Conservation (phyloP, 1,140 invertebrate species). For the Megathymus violae region DNA sequence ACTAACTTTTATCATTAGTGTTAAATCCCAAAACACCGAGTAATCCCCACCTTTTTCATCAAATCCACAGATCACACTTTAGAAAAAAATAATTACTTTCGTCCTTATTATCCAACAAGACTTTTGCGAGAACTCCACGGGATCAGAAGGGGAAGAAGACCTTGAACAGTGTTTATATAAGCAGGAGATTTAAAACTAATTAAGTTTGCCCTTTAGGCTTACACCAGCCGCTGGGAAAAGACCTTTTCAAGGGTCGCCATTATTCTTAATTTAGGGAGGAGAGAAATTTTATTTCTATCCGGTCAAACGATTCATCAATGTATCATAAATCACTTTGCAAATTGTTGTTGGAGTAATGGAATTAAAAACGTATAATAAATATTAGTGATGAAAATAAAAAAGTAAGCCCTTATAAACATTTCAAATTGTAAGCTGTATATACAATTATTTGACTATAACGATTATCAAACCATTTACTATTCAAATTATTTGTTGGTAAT, state of each 20-base stretch:
- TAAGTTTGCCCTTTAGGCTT: constrained; percentile 31
- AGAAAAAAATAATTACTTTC: constrained; percentile 2
- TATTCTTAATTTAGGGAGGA: constrained; percentile 27
- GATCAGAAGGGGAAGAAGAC: not conserved
- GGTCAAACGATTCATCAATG: constrained; percentile 23
- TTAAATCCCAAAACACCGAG: not conserved
- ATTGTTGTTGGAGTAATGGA: not conserved
- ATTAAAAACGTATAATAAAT: not conserved
- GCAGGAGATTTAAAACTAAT: constrained; percentile 32
- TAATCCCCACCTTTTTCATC: constrained; percentile 2
- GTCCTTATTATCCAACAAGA: constrained; percentile 4
- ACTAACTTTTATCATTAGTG: not conserved
- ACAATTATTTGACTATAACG: too few relatives aligned
- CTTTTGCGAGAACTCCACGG: constrained; percentile 9
- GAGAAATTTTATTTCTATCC: constrained; percentile 22
- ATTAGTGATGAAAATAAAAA: not conserved
- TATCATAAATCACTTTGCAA: constrained; percentile 23
- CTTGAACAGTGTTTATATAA: constrained; percentile 29
- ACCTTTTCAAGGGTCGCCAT: constrained; percentile 25
- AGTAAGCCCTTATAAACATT: too few relatives aligned
- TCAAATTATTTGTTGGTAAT: too few relatives aligned
- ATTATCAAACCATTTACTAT: too few relatives aligned
- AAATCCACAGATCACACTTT: not conserved
- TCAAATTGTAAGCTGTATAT: too few relatives aligned
- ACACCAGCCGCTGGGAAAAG: constrained; percentile 20